Conservation (phyloP, 2,888 invertebrate species). For the Macrosoma leucophasiata region DNA sequence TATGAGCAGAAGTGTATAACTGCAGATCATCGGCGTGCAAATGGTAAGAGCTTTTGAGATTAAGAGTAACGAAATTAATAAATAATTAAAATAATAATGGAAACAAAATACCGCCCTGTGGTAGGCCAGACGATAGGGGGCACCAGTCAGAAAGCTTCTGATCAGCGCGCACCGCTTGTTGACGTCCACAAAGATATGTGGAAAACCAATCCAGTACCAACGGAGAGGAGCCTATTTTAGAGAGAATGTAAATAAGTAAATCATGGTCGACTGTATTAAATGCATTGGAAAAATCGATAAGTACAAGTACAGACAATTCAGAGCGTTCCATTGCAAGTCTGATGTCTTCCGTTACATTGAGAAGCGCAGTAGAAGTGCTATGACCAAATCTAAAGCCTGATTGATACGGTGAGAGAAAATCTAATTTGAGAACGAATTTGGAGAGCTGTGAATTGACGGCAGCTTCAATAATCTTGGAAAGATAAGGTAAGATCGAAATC, state of each 20-base stretch:
- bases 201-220: neutral
- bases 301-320: too few species aligned
- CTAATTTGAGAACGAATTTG: neutral
- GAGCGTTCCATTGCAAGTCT: neutral
- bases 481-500: neutral
- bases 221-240: too few species aligned
- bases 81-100: constrained; percentile 2
- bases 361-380: neutral
- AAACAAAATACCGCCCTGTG: constrained; percentile 3
- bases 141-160: neutral
- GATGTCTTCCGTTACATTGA: neutral
- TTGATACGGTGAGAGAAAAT: neutral
- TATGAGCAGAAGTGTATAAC: neutral
- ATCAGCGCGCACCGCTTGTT: neutral
- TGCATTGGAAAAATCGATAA: too few species aligned
- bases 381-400: neutral
- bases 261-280: too few species aligned
- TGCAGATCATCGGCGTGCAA: constrained; percentile 5
- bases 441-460: neutral
- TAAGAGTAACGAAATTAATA: neutral
- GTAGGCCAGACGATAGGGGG: neutral
- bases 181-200: neutral
- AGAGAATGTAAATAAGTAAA: too few species aligned
- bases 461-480: neutral
- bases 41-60: neutral